phyloP scores from a whole-genome alignment of 2,113 vertebrate species.

The Poicephalus gulielmi region DNA sequence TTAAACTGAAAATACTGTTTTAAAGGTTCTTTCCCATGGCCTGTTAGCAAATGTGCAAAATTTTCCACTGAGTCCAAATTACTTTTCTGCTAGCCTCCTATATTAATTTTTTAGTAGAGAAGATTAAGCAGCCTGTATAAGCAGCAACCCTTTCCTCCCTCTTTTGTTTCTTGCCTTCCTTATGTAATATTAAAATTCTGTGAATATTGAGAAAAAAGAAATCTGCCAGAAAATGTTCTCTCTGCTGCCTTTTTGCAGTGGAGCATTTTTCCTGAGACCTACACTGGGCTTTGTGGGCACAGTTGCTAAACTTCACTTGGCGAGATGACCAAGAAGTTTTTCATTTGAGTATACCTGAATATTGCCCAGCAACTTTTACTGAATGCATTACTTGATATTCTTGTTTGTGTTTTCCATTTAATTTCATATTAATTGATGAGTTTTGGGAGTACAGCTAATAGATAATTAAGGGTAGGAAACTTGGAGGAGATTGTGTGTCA shows the following conservation, averaged over 20 bases:
- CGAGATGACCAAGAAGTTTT: background rate
- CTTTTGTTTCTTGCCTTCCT: conserved; percentile 35
- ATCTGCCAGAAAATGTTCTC: background rate
- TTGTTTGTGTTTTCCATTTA: background rate
- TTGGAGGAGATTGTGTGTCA: background rate
- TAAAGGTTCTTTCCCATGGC: background rate
- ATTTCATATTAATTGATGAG: background rate
- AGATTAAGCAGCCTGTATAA: background rate
- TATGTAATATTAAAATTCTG: conserved; percentile 20
- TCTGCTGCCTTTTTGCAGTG: conserved; percentile 21
- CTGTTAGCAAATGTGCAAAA: background rate
- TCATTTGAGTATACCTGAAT: background rate
- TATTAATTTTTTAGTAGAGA: background rate
- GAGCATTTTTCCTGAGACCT: background rate
- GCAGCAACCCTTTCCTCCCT: conserved; percentile 7
- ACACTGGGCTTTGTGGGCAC: background rate
- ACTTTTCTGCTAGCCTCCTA: background rate
- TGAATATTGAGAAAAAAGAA: background rate
- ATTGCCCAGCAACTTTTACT: background rate
- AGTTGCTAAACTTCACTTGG: background rate
- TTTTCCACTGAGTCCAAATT: background rate
- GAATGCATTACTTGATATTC: background rate
- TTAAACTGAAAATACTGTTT: background rate
- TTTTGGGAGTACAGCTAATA: no score
- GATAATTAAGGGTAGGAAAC: background rate